Evolutionary conservation across 2,797 vertebrate species (phyloP), one percentile per base, ranked within the genome.

Genomic region (Columba guinea): DNA sequence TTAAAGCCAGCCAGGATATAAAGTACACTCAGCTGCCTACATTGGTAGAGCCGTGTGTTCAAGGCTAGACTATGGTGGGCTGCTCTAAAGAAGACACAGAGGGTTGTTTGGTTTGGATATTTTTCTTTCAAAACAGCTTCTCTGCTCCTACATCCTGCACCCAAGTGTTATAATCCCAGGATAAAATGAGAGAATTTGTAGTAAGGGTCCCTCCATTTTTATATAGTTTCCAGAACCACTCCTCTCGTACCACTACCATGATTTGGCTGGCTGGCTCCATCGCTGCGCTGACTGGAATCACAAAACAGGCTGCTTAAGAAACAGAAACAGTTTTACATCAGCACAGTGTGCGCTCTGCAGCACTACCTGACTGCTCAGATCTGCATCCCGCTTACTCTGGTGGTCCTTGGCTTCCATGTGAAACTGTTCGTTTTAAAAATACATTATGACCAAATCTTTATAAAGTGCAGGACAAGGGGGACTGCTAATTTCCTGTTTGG

Each of bases 401-500:
- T 16, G 19, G 30, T 79, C 48, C 55, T 86, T 87, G 78, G 34
- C 51, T 51, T 49, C 46, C 60, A 49, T 1, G 2, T 20, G 3
- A 49, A 89, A 86, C 32, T 44, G 34, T 32, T 37, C 9, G 9
- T 58, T 90, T 92, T 46, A 49, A 71, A 95, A 87, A 84, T 13
- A 15, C n/a, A 83, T 78, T 67, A 56, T 68, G 92, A 92, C 51
- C 60, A 59, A 80, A 59, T 63, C 82, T 92, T 85, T 60, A 79
- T 9, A 27, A 80, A 90, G 32, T 46, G 65, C 27, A 41, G 83
- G 86, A 93, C 49, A n/a, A 65, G 7, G 16, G 60, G 26, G 63
- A 80, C 30, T 77, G 32, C 64, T 86, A 19, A 74, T 89, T 93
- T 96, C 92, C 95, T 94, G 71, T 49, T 68, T 86, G 68, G 49